Conservation (phyloP, 2,113 vertebrate genomes). For the Galeopterus variegatus region DNA sequence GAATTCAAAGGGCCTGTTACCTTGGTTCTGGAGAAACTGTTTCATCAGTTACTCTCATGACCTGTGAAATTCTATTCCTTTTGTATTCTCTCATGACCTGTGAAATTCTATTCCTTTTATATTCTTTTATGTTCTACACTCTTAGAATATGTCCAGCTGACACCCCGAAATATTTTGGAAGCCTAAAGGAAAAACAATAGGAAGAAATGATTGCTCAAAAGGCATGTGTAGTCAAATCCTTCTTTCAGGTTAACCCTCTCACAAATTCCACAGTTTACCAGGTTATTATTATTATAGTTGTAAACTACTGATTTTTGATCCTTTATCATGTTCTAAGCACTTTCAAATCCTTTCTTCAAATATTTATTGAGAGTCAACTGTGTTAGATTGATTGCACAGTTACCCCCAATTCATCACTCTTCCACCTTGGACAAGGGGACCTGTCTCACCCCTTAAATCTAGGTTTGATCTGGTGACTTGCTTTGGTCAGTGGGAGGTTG, state of each 20-base stretch:
- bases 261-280: not conserved
- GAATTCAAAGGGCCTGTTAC: slow-evolving; percentile 62
- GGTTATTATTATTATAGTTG: not conserved
- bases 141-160: not conserved
- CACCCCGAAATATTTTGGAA: slow-evolving; percentile 47
- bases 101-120: slow-evolving; percentile 45
- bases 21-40: slow-evolving; percentile 36
- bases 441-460: not conserved
- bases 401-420: not conserved
- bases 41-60: slow-evolving; percentile 52
- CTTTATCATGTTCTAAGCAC: not conserved
- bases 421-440: not conserved
- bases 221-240: not conserved
- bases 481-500: not conserved
- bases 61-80: slow-evolving; percentile 49
- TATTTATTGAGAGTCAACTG: not conserved
- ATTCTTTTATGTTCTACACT: too few relatives aligned
- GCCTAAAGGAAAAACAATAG: not conserved
- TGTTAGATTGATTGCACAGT: not conserved
- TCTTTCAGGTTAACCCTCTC: not conserved
- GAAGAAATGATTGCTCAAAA: not conserved
- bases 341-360: slow-evolving; percentile 37
- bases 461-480: not conserved
- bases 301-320: not conserved
- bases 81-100: not conserved